Percentiles rank a stretch among this genome's conserved stretches.
phyloP scores from a whole-genome alignment of 2,888 invertebrate species.

The Lycocerus yunnanus region DNA sequence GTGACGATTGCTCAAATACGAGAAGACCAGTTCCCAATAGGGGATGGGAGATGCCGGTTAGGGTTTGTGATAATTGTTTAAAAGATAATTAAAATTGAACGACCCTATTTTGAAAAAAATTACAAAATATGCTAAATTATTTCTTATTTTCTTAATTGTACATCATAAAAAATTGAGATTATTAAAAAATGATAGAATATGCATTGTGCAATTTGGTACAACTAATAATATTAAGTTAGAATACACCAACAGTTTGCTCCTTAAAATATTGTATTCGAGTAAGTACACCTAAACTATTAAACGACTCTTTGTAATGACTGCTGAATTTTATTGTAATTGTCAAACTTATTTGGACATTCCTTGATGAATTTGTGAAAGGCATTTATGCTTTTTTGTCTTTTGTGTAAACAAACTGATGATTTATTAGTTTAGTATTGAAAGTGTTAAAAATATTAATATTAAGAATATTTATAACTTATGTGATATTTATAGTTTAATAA shows the following conservation, averaged over 20 bases:
- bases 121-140: background rate
- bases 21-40: constrained; percentile 70
- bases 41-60: constrained; percentile 73
- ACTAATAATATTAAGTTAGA: background rate
- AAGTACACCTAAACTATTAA: background rate
- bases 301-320: background rate
- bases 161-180: background rate
- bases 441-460: background rate
- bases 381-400: background rate
- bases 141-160: background rate
- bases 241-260: background rate
- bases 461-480: background rate
- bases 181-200: background rate
- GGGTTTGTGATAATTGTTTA: constrained; percentile 74
- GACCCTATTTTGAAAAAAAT: background rate
- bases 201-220: background rate
- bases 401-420: background rate
- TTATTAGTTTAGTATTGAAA: background rate
- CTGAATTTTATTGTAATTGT: background rate
- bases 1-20: constrained; percentile 63
- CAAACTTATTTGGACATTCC: background rate
- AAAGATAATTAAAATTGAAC: constrained; percentile 27
- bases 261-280: background rate
- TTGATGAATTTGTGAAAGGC: background rate
- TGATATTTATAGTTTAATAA: background rate